Base-by-base conservation (phyloP, 2,797 vertebrate genomes). In the Falco rusticolus region DNA sequence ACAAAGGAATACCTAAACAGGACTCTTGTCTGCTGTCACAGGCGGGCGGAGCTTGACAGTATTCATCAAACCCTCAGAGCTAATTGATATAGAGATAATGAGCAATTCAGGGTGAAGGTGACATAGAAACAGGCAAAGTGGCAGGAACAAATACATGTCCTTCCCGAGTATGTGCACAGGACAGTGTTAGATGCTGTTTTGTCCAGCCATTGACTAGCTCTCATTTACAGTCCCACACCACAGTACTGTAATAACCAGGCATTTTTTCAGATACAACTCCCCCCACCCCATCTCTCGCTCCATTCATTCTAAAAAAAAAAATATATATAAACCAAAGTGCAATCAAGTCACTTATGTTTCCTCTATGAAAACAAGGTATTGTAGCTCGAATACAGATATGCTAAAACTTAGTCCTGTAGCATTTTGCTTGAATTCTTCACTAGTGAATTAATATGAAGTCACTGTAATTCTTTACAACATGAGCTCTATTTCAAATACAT, bases 401-500 rank as follows among this genome's bases (percentile, higher is more conserved):
- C 19, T 50, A 65, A 68, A 82, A 84, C 24, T 74, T 70, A 90
- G 53, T 53, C 26, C 21, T 72, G 34, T 20, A 33, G 48, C 45
- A 84, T 57, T 90, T 92, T 47, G 41, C 43, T 81, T 70, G 81
- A 85, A 91, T 84, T 83, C 16, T 37, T 24, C 45, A 45, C 41
- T 41, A 41, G 41, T 68, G 83, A 93, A 91, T 84, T 83, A 83
- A 63, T 53, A 47, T 8, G 18, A 74, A 96, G 45, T 19, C 45
- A 45, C 18, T 45, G 45, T 45, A 45, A 54, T 64, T 93, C 65
- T 82, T 70, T 54, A 88, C 47, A 79, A 76, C 16, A 28, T 43
- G 82, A 69, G 26, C 57, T 89, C 68, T 83, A 59, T 93, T 93
- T 59, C 87, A 85, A 81, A 94, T 37, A 51, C 75, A 79, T 89